These are phyloP conservation scores for Cephus cinctus DNA, from an alignment of 1,140 invertebrate species.

Conservation along the genomic window DNA sequence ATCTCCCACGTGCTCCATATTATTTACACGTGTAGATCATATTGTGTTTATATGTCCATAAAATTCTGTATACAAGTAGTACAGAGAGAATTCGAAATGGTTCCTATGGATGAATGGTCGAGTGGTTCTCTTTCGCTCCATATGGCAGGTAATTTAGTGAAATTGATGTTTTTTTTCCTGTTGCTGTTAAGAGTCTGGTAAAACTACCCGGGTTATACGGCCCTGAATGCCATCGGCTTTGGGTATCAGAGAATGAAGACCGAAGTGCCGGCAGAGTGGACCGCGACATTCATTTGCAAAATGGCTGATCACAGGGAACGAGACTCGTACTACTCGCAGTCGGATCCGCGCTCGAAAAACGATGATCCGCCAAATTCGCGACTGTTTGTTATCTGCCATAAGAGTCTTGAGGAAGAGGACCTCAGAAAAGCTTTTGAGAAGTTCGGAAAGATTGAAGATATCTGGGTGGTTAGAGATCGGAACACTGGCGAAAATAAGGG, in stretches of 20 bases:
- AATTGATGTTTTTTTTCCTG: too few relatives aligned
- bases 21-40: too few relatives aligned
- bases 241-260: background rate
- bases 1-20: too few relatives aligned
- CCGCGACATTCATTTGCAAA: conserved; percentile 36
- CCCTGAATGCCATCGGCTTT: too few relatives aligned
- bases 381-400: conserved; percentile 85
- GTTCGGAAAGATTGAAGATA: conserved; percentile 83
- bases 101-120: too few relatives aligned
- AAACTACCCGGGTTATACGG: too few relatives aligned
- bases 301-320: conserved; percentile 53
- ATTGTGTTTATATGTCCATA: too few relatives aligned
- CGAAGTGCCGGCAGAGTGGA: background rate
- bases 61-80: too few relatives aligned
- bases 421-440: conserved; percentile 75
- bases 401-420: conserved; percentile 77
- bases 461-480: conserved; percentile 86
- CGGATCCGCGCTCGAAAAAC: conserved; percentile 55
- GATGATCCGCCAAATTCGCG: conserved; percentile 82
- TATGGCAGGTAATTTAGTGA: too few relatives aligned
- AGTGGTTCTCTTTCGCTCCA: too few relatives aligned
- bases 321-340: conserved; percentile 46
- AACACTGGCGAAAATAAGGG: conserved; percentile 85
- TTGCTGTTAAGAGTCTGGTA: too few relatives aligned
- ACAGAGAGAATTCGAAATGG: too few relatives aligned